These are phyloP conservation scores for Augochlorella aurata DNA, from an alignment of 2,888 invertebrate genomes.

Conservation along the genomic window DNA sequence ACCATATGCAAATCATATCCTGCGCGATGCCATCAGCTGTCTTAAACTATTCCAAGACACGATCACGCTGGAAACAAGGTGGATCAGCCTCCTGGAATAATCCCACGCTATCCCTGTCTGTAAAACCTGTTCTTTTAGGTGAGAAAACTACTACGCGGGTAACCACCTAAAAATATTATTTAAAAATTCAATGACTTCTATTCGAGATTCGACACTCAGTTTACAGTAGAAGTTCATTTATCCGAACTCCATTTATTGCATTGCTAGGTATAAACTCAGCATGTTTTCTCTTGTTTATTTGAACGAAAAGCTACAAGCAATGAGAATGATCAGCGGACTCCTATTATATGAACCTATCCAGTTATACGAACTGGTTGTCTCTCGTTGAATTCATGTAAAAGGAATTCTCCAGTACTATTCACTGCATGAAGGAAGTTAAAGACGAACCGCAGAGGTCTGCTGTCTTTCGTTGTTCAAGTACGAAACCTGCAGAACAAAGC, in stretches of 20 bases:
- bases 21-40: slow-evolving; percentile 61
- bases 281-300: too few species aligned
- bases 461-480: not conserved
- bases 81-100: slow-evolving; percentile 10
- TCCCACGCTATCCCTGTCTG: slow-evolving; percentile 53
- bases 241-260: too few species aligned
- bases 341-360: too few species aligned
- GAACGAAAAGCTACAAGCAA: too few species aligned
- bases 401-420: too few species aligned
- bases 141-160: not conserved
- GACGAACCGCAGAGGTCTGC: not conserved
- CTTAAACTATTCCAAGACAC: slow-evolving; percentile 59
- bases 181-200: not conserved
- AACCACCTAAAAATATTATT: not conserved
- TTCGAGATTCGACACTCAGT: too few species aligned
- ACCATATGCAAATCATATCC: slow-evolving; percentile 63
- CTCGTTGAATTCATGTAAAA: too few species aligned
- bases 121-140: slow-evolving; percentile 34
- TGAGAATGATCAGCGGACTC: too few species aligned
- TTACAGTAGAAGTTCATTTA: too few species aligned
- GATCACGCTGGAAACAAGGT: slow-evolving; percentile 34
- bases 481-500: not conserved
- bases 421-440: not conserved
- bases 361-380: too few species aligned
- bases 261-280: too few species aligned